A percentile compares a stretch with the other conserved stretches of the same genome.
Conservation (phyloP, 2,888 invertebrate genomes). For the Ectemnius cavifrons region DNA sequence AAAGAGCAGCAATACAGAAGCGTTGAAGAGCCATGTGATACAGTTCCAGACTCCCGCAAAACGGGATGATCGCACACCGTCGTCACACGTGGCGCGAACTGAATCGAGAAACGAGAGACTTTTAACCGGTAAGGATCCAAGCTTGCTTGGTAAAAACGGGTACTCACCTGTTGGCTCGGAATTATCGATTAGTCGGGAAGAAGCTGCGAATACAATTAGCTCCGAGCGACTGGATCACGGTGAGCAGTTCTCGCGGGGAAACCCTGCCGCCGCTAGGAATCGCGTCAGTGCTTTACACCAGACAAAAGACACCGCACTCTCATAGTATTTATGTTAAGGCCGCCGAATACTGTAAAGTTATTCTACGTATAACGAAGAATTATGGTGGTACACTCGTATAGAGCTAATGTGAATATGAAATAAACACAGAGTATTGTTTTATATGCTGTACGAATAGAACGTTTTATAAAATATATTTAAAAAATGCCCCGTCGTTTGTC, state of each 20-base stretch:
- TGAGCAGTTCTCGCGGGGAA: constrained; percentile 21
- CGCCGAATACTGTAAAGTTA: constrained; percentile 75
- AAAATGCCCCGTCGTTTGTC: constrained; percentile 53
- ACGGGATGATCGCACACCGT: constrained; percentile 46
- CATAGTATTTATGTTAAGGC: constrained; percentile 67
- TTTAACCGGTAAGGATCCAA: background rate
- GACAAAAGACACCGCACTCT: constrained; percentile 65
- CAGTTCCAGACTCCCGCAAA: constrained; percentile 67
- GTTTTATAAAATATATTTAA: constrained; percentile 78
- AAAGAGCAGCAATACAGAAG: constrained; percentile 60
- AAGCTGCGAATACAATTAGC: constrained; percentile 56
- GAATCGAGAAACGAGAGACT: constrained; percentile 35
- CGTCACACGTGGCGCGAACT: constrained; percentile 21
- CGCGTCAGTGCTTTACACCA: constrained; percentile 48
- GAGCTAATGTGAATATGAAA: constrained; percentile 77
- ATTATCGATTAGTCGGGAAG: constrained; percentile 64
- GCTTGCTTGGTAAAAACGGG: background rate
- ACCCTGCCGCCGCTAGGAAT: constrained; percentile 38
- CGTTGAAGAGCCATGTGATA: constrained; percentile 63
- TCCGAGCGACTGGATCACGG: constrained; percentile 65
- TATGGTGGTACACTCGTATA: constrained; percentile 74
- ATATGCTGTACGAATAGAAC: constrained; percentile 78
- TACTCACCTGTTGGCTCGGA: background rate
- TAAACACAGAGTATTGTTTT: constrained; percentile 78
- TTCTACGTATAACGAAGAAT: constrained; percentile 59